phyloP scores from a whole-genome alignment of 2,888 invertebrate genomes.

The Luperina testacea region DNA sequence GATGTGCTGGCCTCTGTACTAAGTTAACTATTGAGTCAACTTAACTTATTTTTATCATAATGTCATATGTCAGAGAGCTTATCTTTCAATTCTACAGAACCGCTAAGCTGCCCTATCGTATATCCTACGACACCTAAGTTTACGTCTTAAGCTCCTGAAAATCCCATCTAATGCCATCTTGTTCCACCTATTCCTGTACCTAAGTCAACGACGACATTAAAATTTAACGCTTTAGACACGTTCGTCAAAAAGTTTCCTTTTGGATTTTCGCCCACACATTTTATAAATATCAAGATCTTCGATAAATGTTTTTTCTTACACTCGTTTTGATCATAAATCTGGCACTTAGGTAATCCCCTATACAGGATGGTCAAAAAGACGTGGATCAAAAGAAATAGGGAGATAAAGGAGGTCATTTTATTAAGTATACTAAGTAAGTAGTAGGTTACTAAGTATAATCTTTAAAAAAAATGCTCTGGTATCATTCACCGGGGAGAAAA shows the following conservation, averaged over 20 bases:
- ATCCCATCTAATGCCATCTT: neutral
- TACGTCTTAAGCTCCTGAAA: neutral
- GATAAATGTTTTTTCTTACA: neutral
- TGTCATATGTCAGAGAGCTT: neutral
- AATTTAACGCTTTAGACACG: neutral
- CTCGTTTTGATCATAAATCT: slow-evolving; percentile 3
- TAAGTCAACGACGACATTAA: neutral
- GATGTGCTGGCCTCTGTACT: no score
- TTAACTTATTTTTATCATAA: slow-evolving; percentile 8
- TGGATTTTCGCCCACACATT: neutral
- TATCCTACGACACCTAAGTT: neutral
- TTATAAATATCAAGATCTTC: neutral
- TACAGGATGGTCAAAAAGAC: neutral
- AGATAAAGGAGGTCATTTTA: no score
- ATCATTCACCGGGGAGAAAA: no score
- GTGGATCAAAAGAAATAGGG: no score
- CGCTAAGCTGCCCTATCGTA: neutral
- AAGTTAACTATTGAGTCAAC: neutral
- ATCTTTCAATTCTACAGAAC: neutral
- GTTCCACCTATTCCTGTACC: slow-evolving; percentile 5
- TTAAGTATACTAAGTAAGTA: no score
- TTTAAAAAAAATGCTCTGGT: no score
- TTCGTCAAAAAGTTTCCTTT: neutral
- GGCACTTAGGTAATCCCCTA: slow-evolving; percentile 4
- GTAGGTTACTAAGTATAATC: no score